Base-by-base conservation (phyloP, 2,113 vertebrate genomes). In the Collichthys lucidus region DNA sequence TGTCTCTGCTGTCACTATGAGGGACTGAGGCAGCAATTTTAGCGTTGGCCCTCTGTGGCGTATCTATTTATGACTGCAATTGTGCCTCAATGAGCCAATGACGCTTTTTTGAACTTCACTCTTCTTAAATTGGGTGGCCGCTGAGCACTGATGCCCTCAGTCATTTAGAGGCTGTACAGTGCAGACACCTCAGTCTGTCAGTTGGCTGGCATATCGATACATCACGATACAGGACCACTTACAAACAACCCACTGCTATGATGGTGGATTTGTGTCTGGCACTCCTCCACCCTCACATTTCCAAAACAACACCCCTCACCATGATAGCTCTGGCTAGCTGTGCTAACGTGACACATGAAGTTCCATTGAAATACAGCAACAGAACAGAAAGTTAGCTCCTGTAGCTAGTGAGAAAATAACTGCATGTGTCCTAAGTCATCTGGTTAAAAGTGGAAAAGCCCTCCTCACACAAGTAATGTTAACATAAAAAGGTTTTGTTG, bases 41-140 rank as follows among this genome's bases (percentile, higher is more conserved):
- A 74, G 24, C 52, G 5, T 20, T 83, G 9, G 3, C 49, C 52
- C 46, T 77, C 53, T 4, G 11, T n/a, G 3, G 14, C 40, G 2
- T 31, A 62, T 77, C 35, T 26, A 55, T 78, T 82, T 78, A 57
- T 76, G 53, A 75, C 0, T 1, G 19, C 50, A 53, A 8, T 74
- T 71, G 17, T 76, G 52, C 69, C 73, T 78, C 46, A 77, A 62
- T 81, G 61, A 86, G 59, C 59, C 86, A 56, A 0, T 77, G 4
- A 19, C 5, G n/a, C 22, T 57, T 77, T 79, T 59, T 53, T 76
- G 11, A 75, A 68, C 46, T 56, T 75, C n/a, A 69, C 24, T 49
- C 11, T 53, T 22, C 16, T 76, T 46, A 57, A 50, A 74, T 65
- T 77, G n/a, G 6, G 24, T 3, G 19, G 16, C 63, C 11, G 42